These are phyloP conservation scores for Proterorhinus semilunaris DNA, from an alignment of 2,113 vertebrate genomes.

Conservation along the genomic window DNA sequence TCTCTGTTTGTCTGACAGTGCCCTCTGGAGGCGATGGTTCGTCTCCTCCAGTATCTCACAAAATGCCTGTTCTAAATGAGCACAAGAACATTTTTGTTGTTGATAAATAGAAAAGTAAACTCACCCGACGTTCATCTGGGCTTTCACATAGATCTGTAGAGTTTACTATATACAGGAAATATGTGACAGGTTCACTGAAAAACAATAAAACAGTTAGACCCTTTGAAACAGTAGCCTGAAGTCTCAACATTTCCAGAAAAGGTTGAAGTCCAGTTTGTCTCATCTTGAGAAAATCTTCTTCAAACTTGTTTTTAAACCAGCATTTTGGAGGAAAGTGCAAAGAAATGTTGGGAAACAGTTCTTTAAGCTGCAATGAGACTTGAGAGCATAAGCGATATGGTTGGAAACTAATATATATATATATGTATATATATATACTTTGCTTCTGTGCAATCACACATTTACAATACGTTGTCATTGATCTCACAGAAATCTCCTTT, in stretches of 20 bases:
- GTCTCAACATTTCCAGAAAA: constrained; percentile 85
- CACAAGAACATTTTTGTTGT: neutral
- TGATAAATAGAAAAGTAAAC: constrained; percentile 16
- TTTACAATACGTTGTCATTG: constrained; percentile 81
- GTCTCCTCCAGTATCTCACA: constrained; percentile 89
- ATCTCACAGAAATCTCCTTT: constrained; percentile 89
- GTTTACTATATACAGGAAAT: constrained; percentile 88
- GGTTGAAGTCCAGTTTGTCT: constrained; percentile 83
- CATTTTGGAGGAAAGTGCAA: constrained; percentile 87
- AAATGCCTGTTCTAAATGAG: constrained; percentile 75
- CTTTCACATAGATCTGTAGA: constrained; percentile 86
- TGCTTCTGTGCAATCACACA: neutral
- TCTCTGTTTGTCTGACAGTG: constrained; percentile 86
- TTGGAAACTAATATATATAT: too few relatives aligned
- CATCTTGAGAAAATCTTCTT: constrained; percentile 28
- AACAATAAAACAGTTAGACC: constrained; percentile 10
- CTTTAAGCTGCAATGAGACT: constrained; percentile 79
- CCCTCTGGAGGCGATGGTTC: constrained; percentile 85
- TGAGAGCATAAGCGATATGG: neutral
- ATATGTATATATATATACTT: neutral
- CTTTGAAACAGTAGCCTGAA: too few relatives aligned
- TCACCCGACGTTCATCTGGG: constrained; percentile 89
- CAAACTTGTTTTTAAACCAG: constrained; percentile 88
- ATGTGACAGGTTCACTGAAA: constrained; percentile 81
- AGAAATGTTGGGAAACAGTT: constrained; percentile 86